These are phyloP conservation scores for Condylura cristata DNA, from an alignment of 2,113 vertebrate genomes.

Conservation along the genomic window DNA sequence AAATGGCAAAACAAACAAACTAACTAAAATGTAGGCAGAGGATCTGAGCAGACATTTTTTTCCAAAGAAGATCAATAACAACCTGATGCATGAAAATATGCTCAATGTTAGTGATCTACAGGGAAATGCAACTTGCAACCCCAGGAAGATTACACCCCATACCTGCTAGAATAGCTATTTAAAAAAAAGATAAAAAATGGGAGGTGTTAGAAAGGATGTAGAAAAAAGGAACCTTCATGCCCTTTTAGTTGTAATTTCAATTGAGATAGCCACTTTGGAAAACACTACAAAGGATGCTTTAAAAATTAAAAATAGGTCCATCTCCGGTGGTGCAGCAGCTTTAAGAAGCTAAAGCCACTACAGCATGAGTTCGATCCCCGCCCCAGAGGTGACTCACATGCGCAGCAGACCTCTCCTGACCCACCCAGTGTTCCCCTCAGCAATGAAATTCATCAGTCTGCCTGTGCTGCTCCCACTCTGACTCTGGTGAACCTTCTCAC, in stretches of 20 bases:
- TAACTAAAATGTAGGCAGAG: not conserved
- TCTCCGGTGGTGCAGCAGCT: too few relatives aligned
- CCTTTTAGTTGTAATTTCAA: not conserved
- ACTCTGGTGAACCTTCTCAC: too few relatives aligned
- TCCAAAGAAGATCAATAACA: not conserved
- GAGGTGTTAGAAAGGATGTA: not conserved
- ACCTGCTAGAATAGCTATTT: not conserved
- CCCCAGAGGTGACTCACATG: too few relatives aligned
- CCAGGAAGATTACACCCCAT: not conserved
- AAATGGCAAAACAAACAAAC: not conserved
- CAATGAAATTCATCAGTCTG: too few relatives aligned
- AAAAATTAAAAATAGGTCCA: not conserved
- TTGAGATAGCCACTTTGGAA: not conserved
- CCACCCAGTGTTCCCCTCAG: too few relatives aligned
- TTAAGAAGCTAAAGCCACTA: too few relatives aligned
- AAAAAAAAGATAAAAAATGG: not conserved
- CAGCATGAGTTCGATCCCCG: too few relatives aligned
- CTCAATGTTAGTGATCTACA: not conserved
- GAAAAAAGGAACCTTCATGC: not conserved
- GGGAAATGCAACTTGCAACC: not conserved
- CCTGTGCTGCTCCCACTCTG: too few relatives aligned
- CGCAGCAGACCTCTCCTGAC: too few relatives aligned
- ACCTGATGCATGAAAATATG: not conserved
- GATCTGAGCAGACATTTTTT: not conserved
- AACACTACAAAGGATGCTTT: not conserved